Base-by-base conservation (phyloP, 2,888 invertebrate genomes). In the Pyrochroa serraticornis region DNA sequence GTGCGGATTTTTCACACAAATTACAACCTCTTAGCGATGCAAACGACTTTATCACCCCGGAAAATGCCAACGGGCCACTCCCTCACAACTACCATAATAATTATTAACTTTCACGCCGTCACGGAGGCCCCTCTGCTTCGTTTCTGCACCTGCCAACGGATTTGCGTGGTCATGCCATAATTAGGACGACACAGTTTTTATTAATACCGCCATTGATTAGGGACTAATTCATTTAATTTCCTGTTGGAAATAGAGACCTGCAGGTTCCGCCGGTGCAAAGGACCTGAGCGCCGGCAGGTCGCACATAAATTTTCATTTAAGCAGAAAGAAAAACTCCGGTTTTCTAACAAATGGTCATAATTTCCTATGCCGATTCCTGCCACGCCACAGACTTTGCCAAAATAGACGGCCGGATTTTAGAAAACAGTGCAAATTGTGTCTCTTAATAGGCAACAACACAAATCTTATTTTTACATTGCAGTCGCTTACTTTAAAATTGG, bases 281-380 rank as follows among this genome's bases (percentile, higher is more conserved):
- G 41, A 49, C 22, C 3, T 2, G 22, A 41, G 32, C 10, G 49
- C 22, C 49, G 32, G 22, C 42, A 48, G 39, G 48, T 6, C 48
- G 12, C 6, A 38, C 38, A 48, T 48, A 48, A 37, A 48, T 48
- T 48, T 38, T 48, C 48, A 39, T 48, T 38, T 48, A 48, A 12
- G 13, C 7, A 13, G 8, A 43, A 43, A 43, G 43, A 51, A 44
- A 51, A 43, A 22, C 22, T 22, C 43, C 43, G 12, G 46, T 36
- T 37, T 43, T 42, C 43, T 51, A 43, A 51, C 35, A 51, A 51
- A 51, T 51, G 51, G 35, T 34, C 33, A 37, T 51, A 35, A 51
- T 51, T 51, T 52, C 45, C 44, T 52, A 52, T 45, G 45, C 38
- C 32, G 38, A 37, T 38, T 52, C 44, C 52, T 38, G 52, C 37